Conservation (phyloP, 2,797 vertebrate genomes). For the Sebastes minor region DNA sequence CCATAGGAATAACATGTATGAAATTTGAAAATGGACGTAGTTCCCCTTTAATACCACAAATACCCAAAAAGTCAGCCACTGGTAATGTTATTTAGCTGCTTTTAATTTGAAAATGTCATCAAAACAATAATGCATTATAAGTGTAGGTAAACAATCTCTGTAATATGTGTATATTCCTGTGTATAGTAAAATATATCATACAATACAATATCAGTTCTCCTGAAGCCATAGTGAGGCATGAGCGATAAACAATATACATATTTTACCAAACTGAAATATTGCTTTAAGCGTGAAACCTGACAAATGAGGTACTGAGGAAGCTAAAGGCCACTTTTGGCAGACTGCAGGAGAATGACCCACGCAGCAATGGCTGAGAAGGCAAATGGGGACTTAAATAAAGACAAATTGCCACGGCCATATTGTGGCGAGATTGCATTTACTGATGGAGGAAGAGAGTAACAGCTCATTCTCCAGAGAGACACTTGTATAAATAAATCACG, state of each 20-base stretch:
- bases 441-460: slow-evolving; percentile 74
- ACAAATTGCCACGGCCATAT: slow-evolving; percentile 74
- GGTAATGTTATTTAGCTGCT: neutral
- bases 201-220: neutral
- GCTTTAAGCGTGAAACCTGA: slow-evolving; percentile 55
- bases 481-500: slow-evolving; percentile 80
- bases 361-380: slow-evolving; percentile 57
- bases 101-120: neutral
- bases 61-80: neutral
- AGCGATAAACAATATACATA: slow-evolving; percentile 23
- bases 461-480: slow-evolving; percentile 73
- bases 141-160: no score
- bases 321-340: slow-evolving; percentile 64
- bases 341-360: slow-evolving; percentile 67
- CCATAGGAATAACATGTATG: no score
- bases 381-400: slow-evolving; percentile 81
- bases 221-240: slow-evolving; percentile 10
- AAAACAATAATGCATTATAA: neutral
- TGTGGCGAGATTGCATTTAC: slow-evolving; percentile 80
- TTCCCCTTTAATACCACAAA: neutral
- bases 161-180: rapidly evolving
- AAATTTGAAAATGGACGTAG: no score
- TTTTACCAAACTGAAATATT: slow-evolving; percentile 34
- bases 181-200: neutral
- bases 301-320: slow-evolving; percentile 69